Evolutionary conservation across 2,113 vertebrate species (phyloP), one percentile per base, ranked within the genome.

Genomic region (Lasiurus borealis): DNA sequence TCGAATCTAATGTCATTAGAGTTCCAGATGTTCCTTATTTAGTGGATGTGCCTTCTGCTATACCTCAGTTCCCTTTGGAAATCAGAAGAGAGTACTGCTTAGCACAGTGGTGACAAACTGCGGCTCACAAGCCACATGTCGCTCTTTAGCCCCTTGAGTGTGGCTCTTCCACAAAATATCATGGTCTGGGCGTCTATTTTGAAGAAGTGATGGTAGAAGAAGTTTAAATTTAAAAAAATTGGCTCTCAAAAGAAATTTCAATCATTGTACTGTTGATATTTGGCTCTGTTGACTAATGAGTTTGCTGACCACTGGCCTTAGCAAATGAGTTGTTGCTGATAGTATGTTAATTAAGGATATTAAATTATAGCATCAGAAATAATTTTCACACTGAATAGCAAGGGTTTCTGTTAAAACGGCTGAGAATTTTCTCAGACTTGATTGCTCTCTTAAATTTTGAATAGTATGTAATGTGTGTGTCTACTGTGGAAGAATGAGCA

Each of bases 351-450:
- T 72, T 88, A 94, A 93, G 34, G 27, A 57, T 89, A 57, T 94
- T 34, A 83, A 86, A 57, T 77, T 66, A 90, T 4, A 46, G 18
- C 21, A 83, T 64, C 18, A 93, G 86, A 83, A 89, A 62, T 82
- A 66, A 59, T 77, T 36, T 90, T 95, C 18, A 88, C n/a, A 88
- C 16, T 48, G 75, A 97, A 87, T 76, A 72, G 59, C 6, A 50
- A 85, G 48, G 18, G 8, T 83, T 16, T 80, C 44, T 93, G 18
- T 48, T 94, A 40, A 52, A 80, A 91, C 27, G 87, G 15, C 66
- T 85, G 69, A 96, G 50, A 11, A 76, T 75, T 44, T 89, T 93
- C 66, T 90, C 50, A 81, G 57, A 76, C 66, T 13, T 36, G 27
- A 66, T 82, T 83, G 18, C 31, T 89, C 12, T 72, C 0, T 66